A percentile compares a stretch with the other conserved stretches of the same genome.
phyloP scores from a whole-genome alignment of 2,113 vertebrate species.

The Ramphastos sulfuratus region DNA sequence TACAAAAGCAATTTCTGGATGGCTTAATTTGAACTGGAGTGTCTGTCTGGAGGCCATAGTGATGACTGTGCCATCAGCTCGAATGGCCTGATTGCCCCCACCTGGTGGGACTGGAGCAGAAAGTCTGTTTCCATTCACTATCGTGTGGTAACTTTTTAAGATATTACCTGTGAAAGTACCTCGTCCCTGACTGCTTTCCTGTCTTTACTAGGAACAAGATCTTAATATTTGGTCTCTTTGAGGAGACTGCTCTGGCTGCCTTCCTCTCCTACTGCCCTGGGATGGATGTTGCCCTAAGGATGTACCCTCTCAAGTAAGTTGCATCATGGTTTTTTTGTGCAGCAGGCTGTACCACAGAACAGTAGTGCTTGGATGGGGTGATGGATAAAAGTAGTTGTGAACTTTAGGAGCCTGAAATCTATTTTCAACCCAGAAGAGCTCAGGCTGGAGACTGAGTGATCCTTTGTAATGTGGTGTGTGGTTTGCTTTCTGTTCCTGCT shows the following conservation, averaged over 20 bases:
- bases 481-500: not conserved
- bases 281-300: conserved; percentile 84
- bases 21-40: not conserved
- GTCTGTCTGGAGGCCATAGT: not conserved
- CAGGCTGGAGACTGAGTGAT: not conserved
- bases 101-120: not conserved
- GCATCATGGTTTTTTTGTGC: not conserved
- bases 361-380: not conserved
- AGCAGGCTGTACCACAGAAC: not conserved
- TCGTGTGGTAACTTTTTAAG: not conserved
- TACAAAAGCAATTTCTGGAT: not conserved
- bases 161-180: not conserved
- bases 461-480: not conserved
- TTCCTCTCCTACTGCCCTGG: conserved; percentile 87
- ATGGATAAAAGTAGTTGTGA: not conserved
- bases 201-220: conserved; percentile 80
- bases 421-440: not conserved
- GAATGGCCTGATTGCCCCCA: not conserved
- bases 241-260: conserved; percentile 84
- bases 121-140: not conserved
- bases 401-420: not conserved
- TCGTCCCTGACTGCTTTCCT: not conserved
- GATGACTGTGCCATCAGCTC: not conserved
- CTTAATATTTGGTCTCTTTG: conserved; percentile 85
- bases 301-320: conserved; percentile 86